phyloP scores from a whole-genome alignment of 2,888 invertebrate species.

The Sepioteuthis lessoniana region DNA sequence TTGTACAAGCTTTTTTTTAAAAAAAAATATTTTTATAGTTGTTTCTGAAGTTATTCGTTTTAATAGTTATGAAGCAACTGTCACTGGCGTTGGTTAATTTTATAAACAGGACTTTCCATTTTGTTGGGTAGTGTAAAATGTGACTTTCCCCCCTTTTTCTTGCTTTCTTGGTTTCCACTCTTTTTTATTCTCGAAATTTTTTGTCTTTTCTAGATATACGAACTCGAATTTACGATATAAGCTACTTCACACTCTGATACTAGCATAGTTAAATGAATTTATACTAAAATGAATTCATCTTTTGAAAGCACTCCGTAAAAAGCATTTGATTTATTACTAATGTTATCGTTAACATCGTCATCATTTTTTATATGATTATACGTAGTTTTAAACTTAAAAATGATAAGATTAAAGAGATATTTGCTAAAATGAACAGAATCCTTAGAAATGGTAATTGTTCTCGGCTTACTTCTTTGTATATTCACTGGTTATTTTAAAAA shows the following conservation, averaged over 20 bases:
- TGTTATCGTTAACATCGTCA: not conserved
- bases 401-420: not conserved
- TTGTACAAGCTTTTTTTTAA: too few species aligned
- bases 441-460: not conserved
- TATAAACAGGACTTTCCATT: not conserved
- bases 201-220: not conserved
- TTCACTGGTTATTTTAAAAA: not conserved
- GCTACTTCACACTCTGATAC: not conserved
- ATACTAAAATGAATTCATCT: not conserved
- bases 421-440: not conserved
- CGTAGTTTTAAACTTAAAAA: not conserved
- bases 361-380: not conserved
- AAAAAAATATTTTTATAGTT: not conserved
- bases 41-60: not conserved
- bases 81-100: not conserved
- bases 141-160: not conserved
- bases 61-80: not conserved
- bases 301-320: not conserved
- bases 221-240: not conserved
- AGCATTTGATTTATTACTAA: not conserved
- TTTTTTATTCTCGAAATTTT: not conserved
- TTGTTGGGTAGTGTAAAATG: not conserved
- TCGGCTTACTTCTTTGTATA: not conserved
- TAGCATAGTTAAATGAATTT: not conserved
- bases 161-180: not conserved